Evolutionary conservation across 2,113 vertebrate genomes (phyloP), one percentile per base, ranked within the genome.

Genomic region (Myocastor coypus): DNA sequence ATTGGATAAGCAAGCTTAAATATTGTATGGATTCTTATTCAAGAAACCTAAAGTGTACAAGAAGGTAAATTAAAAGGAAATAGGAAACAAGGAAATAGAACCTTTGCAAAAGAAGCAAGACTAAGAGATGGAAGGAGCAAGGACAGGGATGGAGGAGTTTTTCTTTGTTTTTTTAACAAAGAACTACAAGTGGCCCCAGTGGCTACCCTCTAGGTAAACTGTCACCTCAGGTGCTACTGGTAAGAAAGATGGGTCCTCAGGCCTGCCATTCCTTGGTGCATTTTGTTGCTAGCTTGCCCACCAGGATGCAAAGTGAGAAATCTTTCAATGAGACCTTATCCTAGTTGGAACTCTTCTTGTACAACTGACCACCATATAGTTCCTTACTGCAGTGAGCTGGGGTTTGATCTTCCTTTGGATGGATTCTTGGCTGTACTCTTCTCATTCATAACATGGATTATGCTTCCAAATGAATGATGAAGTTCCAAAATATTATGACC

Each of bases 341-440:
- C 22, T 5, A 46, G 73, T 24, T 28, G 26, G 24, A 46, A 28
- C 42, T 46, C 40, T 46, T 77, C 40, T 30, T 46, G 42, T 24
- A 16, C 24, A 30, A 28, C 40, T 46, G 73, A 77, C 42, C 13
- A 14, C 11, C 71, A 66, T 8, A 75, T 40, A 77, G 42, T 46
- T 46, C 24, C 40, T 28, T 42, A 77, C 24, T 77, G 73, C 42
- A 14, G 7, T 10, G 3, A 77, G 73, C 40, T 97, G 99, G 99
- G 99, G 98, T 92, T 99, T 99, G 98, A 99, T 99, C 98, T 98
- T 99, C 83, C 98, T 99, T 99, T 99, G 98, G 99, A 99, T 98
- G 99, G 98, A 83, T 99, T 99, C 98, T 98, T 99, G 98, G 99
- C 99, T 83, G 99, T 99, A 26, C 99, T 99, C 98, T 99, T 99